Evolutionary conservation across 2,113 vertebrate genomes (phyloP), one percentile per base, ranked within the genome.

Genomic region (Cynocephalus volans): DNA sequence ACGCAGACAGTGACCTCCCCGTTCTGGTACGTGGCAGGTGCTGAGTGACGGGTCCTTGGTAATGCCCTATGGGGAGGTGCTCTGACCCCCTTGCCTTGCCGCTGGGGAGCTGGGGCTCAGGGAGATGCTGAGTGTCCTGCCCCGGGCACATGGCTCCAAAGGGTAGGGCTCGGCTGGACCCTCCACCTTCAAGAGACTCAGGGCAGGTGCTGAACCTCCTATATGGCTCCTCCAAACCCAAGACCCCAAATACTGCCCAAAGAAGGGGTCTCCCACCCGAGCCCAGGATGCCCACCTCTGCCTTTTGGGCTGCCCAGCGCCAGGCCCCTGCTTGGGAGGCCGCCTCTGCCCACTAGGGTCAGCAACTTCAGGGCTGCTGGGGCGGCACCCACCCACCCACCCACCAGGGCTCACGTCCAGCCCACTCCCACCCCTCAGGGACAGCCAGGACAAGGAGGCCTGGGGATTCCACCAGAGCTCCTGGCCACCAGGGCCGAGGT

Each of bases 21-120:
- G 1, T 13, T 24, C 24, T 0, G 0, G 17, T 72, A 11, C 0
- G 2, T 8, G 17, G 76, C 0, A 5, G 31, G 64, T 21, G 19
- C 64, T 18, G 2, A 19, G 12, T 0, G 23, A 13, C 2, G 0
- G 0, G 0, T 3, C 1, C 28, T 8, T 5, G 8, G 93, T 23
- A 52, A 28, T 1, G 12, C 19, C 69, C 11, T 1, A 3, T 31
- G 0, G 0, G 28, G 13, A 1, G 56, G 64, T 8, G 2, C 83
- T 0, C 0, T 33, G 50, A n/a, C 65, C 11, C 28, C 41, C 9
- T 41, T 41, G 8, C 82, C 5, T 0, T 0, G 36, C 52, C 67
- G 2, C 1, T 0, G 4, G 33, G 73, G 12, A 13, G 5, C 69
- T 2, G 3, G 56, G 52, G 2, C 64, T n/a, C 62, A 23, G 36